Evolutionary conservation across 2,113 vertebrate species (phyloP).

Genomic region (Oreotragus oreotragus): DNA sequence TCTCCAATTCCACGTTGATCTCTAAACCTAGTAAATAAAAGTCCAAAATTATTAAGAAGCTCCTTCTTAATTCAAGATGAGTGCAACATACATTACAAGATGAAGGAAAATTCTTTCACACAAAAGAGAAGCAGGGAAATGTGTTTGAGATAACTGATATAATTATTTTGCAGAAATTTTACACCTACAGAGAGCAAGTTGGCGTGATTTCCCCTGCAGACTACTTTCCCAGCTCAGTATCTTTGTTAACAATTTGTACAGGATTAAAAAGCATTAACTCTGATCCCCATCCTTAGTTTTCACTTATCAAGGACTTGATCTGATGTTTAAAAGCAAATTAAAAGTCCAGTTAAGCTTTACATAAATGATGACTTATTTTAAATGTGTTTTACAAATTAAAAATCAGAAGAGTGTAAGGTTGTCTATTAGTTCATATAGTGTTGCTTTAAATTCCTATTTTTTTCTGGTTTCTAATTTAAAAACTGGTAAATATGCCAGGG

Average conservation of each 20-base stretch:
- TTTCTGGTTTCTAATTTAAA: slow-evolving; percentile 31
- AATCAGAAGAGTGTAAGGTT: background rate
- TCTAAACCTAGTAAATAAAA: background rate
- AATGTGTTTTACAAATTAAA: slow-evolving; percentile 18
- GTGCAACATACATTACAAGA: background rate
- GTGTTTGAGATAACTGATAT: background rate
- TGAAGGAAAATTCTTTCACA: background rate
- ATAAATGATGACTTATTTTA: slow-evolving; percentile 16
- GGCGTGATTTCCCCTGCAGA: background rate
- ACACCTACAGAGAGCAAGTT: background rate
- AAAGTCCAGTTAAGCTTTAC: slow-evolving; percentile 38
- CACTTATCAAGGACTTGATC: slow-evolving; percentile 27
- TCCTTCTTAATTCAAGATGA: background rate
- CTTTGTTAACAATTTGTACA: slow-evolving; percentile 26
- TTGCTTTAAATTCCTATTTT: slow-evolving; percentile 40
- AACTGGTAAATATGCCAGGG: slow-evolving; percentile 31
- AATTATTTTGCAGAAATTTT: background rate
- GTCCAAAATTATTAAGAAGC: background rate
- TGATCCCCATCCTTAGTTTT: background rate
- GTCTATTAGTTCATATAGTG: background rate
- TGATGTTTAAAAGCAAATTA: slow-evolving; percentile 46
- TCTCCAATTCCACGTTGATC: background rate
- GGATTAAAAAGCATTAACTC: slow-evolving; percentile 51
- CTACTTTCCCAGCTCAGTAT: background rate
- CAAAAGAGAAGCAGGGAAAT: background rate